Conservation (phyloP, 1,140 invertebrate species). For the Drosophila persimilis region DNA sequence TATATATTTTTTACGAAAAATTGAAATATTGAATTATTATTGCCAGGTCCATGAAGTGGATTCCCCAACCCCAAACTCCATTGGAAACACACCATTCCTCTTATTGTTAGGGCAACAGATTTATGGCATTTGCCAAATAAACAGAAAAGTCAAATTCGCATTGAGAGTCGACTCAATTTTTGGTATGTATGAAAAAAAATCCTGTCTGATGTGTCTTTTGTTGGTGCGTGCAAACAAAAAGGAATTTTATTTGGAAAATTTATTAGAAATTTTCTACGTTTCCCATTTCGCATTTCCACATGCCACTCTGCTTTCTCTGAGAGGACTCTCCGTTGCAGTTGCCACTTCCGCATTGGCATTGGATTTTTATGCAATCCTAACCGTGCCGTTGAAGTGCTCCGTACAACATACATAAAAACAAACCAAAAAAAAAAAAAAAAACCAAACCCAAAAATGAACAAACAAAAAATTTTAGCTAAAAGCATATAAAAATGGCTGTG, state of each 20-base stretch:
- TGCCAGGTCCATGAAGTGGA: slow-evolving; percentile 30
- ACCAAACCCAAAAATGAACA: slow-evolving; percentile 8
- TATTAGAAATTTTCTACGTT: slow-evolving; percentile 52
- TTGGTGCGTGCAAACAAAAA: slow-evolving; percentile 51
- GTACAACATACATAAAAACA: slow-evolving; percentile 24
- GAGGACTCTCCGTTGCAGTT: slow-evolving; percentile 25
- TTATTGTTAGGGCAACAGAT: slow-evolving; percentile 46
- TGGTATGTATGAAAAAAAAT: slow-evolving; percentile 20
- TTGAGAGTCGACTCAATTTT: slow-evolving; percentile 47
- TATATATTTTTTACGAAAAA: slow-evolving; percentile 36
- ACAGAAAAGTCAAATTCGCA: slow-evolving; percentile 34
- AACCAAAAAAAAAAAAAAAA: slow-evolving; percentile 22
- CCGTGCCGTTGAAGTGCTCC: slow-evolving; percentile 59
- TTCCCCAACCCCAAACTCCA: slow-evolving; percentile 7
- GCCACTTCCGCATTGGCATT: slow-evolving; percentile 52
- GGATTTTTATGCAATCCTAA: slow-evolving; percentile 54
- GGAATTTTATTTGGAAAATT: slow-evolving; percentile 60
- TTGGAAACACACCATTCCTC: slow-evolving; percentile 3
- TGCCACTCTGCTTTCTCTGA: background rate
- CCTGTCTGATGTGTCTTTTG: slow-evolving; percentile 59
- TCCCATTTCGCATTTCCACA: slow-evolving; percentile 16
- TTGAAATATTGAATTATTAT: slow-evolving; percentile 78
- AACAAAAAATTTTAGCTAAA: slow-evolving; percentile 42
- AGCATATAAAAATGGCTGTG: slow-evolving; percentile 61
- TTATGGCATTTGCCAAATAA: slow-evolving; percentile 52